phyloP scores from a whole-genome alignment of 2,797 vertebrate species.

The Diplodus sargus region DNA sequence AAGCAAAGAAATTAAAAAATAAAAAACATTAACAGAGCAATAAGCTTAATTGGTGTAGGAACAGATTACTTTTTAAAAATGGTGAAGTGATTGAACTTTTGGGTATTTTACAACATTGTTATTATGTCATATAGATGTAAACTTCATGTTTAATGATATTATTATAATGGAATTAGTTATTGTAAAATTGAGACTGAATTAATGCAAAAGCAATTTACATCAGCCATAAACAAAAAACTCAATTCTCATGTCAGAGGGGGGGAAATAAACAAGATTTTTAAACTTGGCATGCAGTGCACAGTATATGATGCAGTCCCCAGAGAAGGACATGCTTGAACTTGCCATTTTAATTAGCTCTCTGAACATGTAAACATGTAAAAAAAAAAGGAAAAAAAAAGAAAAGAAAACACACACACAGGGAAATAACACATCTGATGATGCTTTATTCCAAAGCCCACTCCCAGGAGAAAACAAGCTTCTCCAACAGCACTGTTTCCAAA shows the following conservation, averaged over 20 bases:
- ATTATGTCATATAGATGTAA: too few relatives aligned
- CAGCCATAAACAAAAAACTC: slow-evolving; percentile 28
- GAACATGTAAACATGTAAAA: slow-evolving; percentile 72
- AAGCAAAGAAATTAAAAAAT: too few relatives aligned
- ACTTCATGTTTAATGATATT: too few relatives aligned
- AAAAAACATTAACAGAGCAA: too few relatives aligned
- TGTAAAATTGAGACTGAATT: slow-evolving; percentile 15
- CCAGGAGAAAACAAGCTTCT: slow-evolving; percentile 27
- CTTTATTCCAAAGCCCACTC: slow-evolving; percentile 45
- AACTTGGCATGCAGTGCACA: slow-evolving; percentile 16
- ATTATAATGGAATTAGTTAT: neutral
- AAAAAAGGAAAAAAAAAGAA: slow-evolving; percentile 22
- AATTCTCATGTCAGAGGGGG: neutral
- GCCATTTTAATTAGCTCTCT: slow-evolving; percentile 79
- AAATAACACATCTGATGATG: slow-evolving; percentile 58
- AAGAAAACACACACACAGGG: slow-evolving; percentile 24
- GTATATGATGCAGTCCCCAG: slow-evolving; percentile 51
- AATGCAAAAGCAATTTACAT: slow-evolving; percentile 40
- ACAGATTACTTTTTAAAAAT: too few relatives aligned
- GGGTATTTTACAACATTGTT: too few relatives aligned
- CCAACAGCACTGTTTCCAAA: slow-evolving; percentile 19
- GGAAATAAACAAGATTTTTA: slow-evolving; percentile 10
- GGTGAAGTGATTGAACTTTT: too few relatives aligned
- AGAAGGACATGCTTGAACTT: slow-evolving; percentile 76
- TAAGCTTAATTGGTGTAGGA: too few relatives aligned